These are phyloP conservation scores for Garrulus glandarius DNA, from an alignment of 2,797 vertebrate genomes.

Conservation along the genomic window DNA sequence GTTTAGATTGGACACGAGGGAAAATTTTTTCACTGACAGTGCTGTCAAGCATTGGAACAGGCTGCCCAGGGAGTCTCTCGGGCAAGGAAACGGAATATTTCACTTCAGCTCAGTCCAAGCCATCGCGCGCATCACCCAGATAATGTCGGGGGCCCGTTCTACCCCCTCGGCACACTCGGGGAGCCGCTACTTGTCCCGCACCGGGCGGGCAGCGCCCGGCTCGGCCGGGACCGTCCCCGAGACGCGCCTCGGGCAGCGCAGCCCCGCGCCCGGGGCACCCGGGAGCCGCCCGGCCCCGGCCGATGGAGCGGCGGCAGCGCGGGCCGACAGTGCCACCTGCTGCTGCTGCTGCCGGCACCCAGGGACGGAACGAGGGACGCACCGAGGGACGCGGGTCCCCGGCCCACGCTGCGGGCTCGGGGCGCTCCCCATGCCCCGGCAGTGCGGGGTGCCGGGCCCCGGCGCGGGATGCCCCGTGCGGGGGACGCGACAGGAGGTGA, in stretches of 20 bases:
- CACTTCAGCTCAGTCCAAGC: neutral
- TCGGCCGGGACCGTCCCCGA: rapidly evolving
- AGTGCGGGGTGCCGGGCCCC: neutral
- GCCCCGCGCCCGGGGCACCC: neutral
- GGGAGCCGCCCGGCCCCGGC: no score
- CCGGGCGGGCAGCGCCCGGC: rapidly evolving
- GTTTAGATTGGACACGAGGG: neutral
- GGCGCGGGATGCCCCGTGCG: neutral
- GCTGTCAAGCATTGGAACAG: neutral
- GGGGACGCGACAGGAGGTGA: neutral
- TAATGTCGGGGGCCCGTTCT: rapidly evolving
- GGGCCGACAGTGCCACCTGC: slow-evolving; percentile 45
- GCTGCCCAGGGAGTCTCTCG: neutral
- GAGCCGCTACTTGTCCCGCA: rapidly evolving
- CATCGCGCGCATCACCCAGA: rapidly evolving
- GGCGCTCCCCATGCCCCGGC: neutral
- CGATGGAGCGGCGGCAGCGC: neutral
- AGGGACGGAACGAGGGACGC: neutral
- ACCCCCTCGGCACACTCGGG: rapidly evolving
- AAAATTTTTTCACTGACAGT: neutral
- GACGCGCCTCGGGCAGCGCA: rapidly evolving
- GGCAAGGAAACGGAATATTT: neutral
- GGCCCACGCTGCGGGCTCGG: neutral
- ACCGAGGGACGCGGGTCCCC: neutral
- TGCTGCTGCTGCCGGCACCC: neutral